These are phyloP conservation scores for Tetragonula clypearis DNA, from an alignment of 1,140 invertebrate genomes.

Conservation along the genomic window DNA sequence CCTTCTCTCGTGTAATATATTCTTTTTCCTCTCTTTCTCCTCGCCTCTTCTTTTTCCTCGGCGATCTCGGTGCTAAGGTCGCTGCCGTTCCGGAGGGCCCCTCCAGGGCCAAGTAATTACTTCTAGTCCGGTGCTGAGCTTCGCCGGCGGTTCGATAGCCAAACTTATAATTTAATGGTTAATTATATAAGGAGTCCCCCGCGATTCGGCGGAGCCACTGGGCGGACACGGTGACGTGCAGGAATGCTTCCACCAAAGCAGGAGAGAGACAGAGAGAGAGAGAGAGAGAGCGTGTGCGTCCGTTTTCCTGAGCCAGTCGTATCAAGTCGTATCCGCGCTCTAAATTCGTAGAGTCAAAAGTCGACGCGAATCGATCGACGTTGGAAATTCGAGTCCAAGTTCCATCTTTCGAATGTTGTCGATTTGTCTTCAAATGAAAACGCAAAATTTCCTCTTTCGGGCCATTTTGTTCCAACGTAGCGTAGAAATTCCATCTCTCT, in stretches of 20 bases:
- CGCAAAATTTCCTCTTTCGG: too few relatives aligned
- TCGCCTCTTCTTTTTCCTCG: conserved; percentile 16
- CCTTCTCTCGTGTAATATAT: conserved; percentile 34
- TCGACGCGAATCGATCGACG: not conserved
- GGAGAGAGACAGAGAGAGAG: not conserved
- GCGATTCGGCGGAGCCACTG: conserved; percentile 80
- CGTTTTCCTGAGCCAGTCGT: conserved; percentile 40
- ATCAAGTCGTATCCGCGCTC: not conserved
- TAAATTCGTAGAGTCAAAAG: not conserved
- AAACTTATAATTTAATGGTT: conserved; percentile 83
- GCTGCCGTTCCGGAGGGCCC: conserved; percentile 51
- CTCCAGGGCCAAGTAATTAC: conserved; percentile 76
- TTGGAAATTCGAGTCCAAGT: not conserved
- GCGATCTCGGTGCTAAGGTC: conserved; percentile 40
- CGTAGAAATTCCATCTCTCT: too few relatives aligned
- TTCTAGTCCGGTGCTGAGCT: conserved; percentile 77
- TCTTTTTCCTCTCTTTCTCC: conserved; percentile 50
- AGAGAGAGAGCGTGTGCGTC: conserved; percentile 13
- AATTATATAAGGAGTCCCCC: conserved; percentile 81
- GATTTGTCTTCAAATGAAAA: too few relatives aligned
- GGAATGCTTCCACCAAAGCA: conserved; percentile 70
- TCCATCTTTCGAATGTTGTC: too few relatives aligned
- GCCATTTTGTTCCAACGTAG: not conserved
- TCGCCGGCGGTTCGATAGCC: conserved; percentile 77
- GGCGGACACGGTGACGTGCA: conserved; percentile 81